phyloP scores from a whole-genome alignment of 2,888 invertebrate species.

The Drosophila monieri region DNA sequence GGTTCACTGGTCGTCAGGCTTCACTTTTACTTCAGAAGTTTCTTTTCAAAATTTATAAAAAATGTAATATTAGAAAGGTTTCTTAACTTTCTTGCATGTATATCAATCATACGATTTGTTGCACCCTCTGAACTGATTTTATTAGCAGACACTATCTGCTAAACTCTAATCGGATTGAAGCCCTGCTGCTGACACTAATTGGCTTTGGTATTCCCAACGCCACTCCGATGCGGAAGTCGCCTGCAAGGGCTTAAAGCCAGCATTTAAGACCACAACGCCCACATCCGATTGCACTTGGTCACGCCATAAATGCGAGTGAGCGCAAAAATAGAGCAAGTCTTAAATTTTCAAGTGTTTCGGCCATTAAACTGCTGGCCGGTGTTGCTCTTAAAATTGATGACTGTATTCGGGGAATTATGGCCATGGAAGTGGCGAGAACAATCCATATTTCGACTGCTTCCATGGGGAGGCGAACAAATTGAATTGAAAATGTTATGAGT shows the following conservation, averaged over 20 bases:
- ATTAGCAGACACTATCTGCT: slow-evolving; percentile 4
- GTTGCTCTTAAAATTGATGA: slow-evolving; percentile 40
- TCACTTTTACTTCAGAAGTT: not conserved
- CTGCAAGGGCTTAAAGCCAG: slow-evolving; percentile 24
- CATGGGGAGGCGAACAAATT: slow-evolving; percentile 9
- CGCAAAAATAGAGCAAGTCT: slow-evolving; percentile 3
- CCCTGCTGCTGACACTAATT: slow-evolving; percentile 52
- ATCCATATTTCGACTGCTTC: slow-evolving; percentile 12
- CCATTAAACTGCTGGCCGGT: slow-evolving; percentile 47
- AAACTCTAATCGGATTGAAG: slow-evolving; percentile 31
- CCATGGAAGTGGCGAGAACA: slow-evolving; percentile 16
- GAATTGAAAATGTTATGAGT: slow-evolving; percentile 41
- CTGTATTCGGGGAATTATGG: slow-evolving; percentile 43
- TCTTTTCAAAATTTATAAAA: not conserved
- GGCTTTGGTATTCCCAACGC: slow-evolving; percentile 44
- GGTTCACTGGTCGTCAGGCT: not conserved
- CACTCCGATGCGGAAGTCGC: slow-evolving; percentile 49
- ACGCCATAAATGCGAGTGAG: slow-evolving; percentile 46
- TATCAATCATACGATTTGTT: too few relatives aligned
- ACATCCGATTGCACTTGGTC: slow-evolving; percentile 58
- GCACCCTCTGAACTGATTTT: slow-evolving; percentile 6
- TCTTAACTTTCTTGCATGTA: too few relatives aligned
- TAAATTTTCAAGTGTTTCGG: slow-evolving; percentile 40
- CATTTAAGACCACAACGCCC: slow-evolving; percentile 42
- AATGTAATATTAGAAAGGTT: not conserved